Percentiles rank a stretch among this genome's conserved stretches.
phyloP scores from a whole-genome alignment of 2,113 vertebrate species.

The Stictonetta naevosa region DNA sequence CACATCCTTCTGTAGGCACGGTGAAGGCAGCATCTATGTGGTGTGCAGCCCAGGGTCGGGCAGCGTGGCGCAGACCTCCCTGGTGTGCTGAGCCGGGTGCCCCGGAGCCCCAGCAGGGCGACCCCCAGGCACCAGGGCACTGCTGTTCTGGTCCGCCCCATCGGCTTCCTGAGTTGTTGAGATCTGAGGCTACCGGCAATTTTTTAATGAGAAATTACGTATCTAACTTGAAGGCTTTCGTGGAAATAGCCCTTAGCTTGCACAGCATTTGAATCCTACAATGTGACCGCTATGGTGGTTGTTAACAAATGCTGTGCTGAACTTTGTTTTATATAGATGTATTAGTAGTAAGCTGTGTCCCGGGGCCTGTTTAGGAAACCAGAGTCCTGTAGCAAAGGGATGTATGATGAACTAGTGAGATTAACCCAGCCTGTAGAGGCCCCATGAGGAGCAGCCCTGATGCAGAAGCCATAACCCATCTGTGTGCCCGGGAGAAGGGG shows the following conservation, averaged over 20 bases:
- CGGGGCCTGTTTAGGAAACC: background rate
- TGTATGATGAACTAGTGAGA: slow-evolving; percentile 32
- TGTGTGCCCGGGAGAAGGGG: background rate
- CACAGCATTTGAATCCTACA: background rate
- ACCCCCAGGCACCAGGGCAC: background rate
- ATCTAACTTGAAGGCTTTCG: background rate
- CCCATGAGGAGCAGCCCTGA: background rate
- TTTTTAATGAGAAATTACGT: background rate
- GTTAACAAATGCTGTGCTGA: background rate
- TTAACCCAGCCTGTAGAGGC: slow-evolving; percentile 36
- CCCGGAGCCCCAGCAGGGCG: background rate
- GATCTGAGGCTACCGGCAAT: background rate
- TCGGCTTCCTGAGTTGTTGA: background rate
- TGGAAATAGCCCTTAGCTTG: background rate
- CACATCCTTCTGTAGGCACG: background rate
- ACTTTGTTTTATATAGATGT: background rate
- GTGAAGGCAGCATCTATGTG: background rate
- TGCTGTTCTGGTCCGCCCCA: fast-evolving
- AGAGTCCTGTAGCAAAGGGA: background rate
- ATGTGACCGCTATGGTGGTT: background rate
- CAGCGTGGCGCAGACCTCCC: background rate
- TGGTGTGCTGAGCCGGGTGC: fast-evolving
- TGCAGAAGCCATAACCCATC: background rate
- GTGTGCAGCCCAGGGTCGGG: background rate
- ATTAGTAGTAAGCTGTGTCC: background rate